These are phyloP conservation scores for Hoplostethus mediterraneus DNA, from an alignment of 2,797 vertebrate genomes.

Conservation along the genomic window DNA sequence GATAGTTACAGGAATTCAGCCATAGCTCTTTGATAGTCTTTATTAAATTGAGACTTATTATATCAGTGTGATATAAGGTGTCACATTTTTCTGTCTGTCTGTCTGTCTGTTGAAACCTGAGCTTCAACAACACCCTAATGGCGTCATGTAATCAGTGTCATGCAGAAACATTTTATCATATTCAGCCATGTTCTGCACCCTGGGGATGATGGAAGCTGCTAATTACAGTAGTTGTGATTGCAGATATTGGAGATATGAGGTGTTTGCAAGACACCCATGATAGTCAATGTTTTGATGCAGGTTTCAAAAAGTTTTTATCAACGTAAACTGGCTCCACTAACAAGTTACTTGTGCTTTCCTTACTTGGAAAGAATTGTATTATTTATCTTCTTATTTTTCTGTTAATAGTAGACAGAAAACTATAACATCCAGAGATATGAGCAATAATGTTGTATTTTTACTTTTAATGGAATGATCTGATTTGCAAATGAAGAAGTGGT, in stretches of 20 bases:
- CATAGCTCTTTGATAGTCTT: conserved; percentile 5
- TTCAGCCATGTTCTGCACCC: conserved; percentile 25
- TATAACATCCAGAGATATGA: not conserved
- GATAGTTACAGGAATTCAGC: not conserved
- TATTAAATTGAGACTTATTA: conserved; percentile 3
- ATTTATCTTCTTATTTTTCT: not conserved
- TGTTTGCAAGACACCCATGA: conserved; percentile 7
- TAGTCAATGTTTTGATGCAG: not conserved
- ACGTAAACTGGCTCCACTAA: not conserved
- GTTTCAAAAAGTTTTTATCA: conserved; percentile 22
- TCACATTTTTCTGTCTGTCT: not conserved
- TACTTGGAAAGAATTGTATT: not conserved
- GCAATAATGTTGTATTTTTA: conserved; percentile 7
- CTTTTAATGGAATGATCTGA: not conserved
- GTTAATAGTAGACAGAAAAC: conserved; percentile 4
- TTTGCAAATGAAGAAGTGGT: conserved; percentile 3
- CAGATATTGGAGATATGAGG: conserved; percentile 24
- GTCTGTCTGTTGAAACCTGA: conserved; percentile 4
- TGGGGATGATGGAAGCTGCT: conserved; percentile 28
- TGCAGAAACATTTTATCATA: conserved; percentile 29
- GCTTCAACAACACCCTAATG: not conserved
- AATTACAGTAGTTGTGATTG: conserved; percentile 39
- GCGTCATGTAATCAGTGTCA: conserved; percentile 20
- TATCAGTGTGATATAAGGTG: conserved; percentile 13
- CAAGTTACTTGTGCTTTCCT: not conserved